Conservation (phyloP, 1,140 invertebrate genomes). For the Neomicropteryx cornuta region DNA sequence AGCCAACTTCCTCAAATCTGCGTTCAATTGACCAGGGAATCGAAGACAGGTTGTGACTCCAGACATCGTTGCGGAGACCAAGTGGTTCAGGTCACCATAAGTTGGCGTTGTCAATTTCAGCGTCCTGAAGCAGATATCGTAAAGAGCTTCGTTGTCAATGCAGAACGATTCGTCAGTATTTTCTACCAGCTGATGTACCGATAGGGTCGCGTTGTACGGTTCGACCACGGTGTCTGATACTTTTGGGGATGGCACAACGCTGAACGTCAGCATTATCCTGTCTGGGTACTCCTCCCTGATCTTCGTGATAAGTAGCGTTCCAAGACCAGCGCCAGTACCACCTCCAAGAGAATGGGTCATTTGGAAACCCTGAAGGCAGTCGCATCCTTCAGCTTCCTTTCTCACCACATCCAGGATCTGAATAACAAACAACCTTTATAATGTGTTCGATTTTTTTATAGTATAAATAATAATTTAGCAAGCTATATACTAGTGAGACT, state of each 20-base stretch:
- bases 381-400: constrained; percentile 83
- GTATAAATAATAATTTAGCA: too few species aligned
- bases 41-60: constrained; percentile 79
- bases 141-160: constrained; percentile 85
- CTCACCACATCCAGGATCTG: constrained; percentile 77
- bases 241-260: constrained; percentile 84
- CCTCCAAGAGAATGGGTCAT: constrained; percentile 72
- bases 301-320: constrained; percentile 75
- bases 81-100: constrained; percentile 77
- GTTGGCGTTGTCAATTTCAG: constrained; percentile 80
- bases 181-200: constrained; percentile 80
- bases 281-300: constrained; percentile 85
- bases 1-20: constrained; percentile 89
- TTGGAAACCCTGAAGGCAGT: constrained; percentile 85
- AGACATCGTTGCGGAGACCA: constrained; percentile 76
- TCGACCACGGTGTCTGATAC: constrained; percentile 84
- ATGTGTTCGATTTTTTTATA: too few species aligned
- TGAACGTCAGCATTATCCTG: constrained; percentile 88
- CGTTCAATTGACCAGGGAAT: constrained; percentile 76
- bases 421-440: too few species aligned
- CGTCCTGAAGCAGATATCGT: constrained; percentile 88
- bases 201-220: constrained; percentile 84
- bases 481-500: too few species aligned
- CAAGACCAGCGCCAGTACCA: constrained; percentile 83
- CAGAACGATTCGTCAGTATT: constrained; percentile 85